Conservation (phyloP, 1,140 invertebrate genomes). For the Pinna nobilis region DNA sequence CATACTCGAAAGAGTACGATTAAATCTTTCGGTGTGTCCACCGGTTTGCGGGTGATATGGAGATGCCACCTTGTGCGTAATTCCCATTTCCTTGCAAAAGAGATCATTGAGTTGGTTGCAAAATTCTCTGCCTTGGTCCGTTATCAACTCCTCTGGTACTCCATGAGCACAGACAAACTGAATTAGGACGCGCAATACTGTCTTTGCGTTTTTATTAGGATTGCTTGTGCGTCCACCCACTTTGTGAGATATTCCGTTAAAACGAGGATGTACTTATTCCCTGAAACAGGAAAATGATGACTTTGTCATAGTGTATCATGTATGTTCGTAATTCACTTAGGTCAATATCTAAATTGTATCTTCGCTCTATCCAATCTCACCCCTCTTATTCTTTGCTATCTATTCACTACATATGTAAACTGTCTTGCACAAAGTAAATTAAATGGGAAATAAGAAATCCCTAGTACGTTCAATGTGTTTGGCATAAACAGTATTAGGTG, state of each 20-base stretch:
- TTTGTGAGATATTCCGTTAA: slow-evolving; percentile 16
- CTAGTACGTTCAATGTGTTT: too few relatives aligned
- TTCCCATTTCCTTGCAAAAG: slow-evolving; percentile 5
- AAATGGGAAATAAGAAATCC: too few relatives aligned
- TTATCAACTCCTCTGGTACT: slow-evolving; percentile 21
- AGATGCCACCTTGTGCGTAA: slow-evolving; percentile 37
- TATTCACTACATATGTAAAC: too few relatives aligned
- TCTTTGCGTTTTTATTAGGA: slow-evolving; percentile 7
- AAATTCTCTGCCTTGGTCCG: slow-evolving; percentile 33
- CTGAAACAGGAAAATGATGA: background rate
- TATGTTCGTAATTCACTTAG: too few relatives aligned
- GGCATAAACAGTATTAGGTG: too few relatives aligned
- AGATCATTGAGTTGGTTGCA: slow-evolving; percentile 30
- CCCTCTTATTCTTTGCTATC: too few relatives aligned
- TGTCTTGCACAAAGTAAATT: too few relatives aligned
- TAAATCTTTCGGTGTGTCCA: slow-evolving; percentile 51
- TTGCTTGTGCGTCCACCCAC: slow-evolving; percentile 3
- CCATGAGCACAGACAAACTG: slow-evolving; percentile 19
- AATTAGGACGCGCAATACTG: background rate
- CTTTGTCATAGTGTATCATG: too few relatives aligned
- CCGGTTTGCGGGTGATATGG: slow-evolving; percentile 47
- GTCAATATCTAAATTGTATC: too few relatives aligned
- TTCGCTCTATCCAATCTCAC: too few relatives aligned
- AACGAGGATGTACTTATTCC: slow-evolving; percentile 11
- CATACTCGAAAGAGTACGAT: slow-evolving; percentile 41